A percentile compares a stretch with the other conserved stretches of the same genome.
Conservation (phyloP, 2,797 vertebrate species). For the Coregonus sp. region DNA sequence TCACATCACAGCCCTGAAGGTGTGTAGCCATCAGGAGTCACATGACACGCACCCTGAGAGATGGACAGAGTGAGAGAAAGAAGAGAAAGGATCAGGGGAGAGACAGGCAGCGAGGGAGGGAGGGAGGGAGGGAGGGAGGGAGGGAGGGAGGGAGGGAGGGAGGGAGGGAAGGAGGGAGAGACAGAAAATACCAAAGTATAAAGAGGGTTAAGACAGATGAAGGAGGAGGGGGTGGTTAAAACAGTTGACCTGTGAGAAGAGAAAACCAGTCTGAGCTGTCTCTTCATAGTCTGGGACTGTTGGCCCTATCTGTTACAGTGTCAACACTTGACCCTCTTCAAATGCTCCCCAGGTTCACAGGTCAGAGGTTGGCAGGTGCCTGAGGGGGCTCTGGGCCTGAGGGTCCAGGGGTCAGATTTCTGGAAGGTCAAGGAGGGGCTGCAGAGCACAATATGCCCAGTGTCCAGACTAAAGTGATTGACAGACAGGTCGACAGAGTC, state of each 20-base stretch:
- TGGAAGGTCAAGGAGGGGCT: slow-evolving; percentile 53
- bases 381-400: slow-evolving; percentile 46
- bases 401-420: slow-evolving; percentile 65
- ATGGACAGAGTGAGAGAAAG: slow-evolving; percentile 9
- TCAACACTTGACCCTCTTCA: slow-evolving; percentile 60
- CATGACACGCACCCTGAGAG: slow-evolving; percentile 28
- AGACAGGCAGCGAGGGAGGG: slow-evolving; percentile 12
- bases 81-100: slow-evolving; percentile 31
- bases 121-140: not conserved
- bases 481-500: slow-evolving; percentile 38
- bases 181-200: slow-evolving; percentile 3
- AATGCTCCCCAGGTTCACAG: slow-evolving; percentile 62
- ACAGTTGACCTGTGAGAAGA: slow-evolving; percentile 46
- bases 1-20: slow-evolving; percentile 63
- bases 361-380: slow-evolving; percentile 79
- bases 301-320: slow-evolving; percentile 60
- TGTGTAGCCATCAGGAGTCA: slow-evolving; percentile 30
- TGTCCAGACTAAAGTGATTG: slow-evolving; percentile 34
- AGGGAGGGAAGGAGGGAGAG: slow-evolving; percentile 28
- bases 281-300: slow-evolving; percentile 52
- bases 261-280: slow-evolving; percentile 34
- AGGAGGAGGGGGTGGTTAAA: slow-evolving; percentile 15
- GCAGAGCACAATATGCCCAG: slow-evolving; percentile 45
- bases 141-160: slow-evolving; percentile 4
- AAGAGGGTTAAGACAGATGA: slow-evolving; percentile 14